Conservation (phyloP, 2,797 vertebrate species). For the Leucoraja ocellata region DNA sequence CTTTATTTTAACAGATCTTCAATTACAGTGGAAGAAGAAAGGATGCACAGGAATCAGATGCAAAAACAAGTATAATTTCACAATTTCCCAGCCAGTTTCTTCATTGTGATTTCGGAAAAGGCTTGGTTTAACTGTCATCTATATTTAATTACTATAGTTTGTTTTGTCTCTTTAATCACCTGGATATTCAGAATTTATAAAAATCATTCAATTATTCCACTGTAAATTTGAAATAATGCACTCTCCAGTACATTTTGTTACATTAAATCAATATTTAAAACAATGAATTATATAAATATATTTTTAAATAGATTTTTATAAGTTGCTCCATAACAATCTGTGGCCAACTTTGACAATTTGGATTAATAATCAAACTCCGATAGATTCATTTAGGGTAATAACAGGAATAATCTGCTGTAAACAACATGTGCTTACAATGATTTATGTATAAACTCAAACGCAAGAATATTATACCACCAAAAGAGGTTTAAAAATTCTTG, state of each 20-base stretch:
- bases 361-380: background rate
- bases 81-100: slow-evolving; percentile 1
- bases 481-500: background rate
- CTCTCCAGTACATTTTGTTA: background rate
- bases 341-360: slow-evolving; percentile 26
- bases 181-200: background rate
- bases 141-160: background rate
- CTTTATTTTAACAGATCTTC: background rate
- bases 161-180: slow-evolving; percentile 5
- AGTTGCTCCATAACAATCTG: background rate
- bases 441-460: slow-evolving; percentile 3
- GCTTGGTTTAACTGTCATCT: background rate
- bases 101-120: background rate
- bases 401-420: slow-evolving; percentile 27
- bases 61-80: background rate
- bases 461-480: background rate
- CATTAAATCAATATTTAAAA: slow-evolving; percentile 24
- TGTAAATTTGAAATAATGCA: background rate
- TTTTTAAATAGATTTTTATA: slow-evolving; percentile 18
- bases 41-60: background rate
- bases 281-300: slow-evolving; percentile 13
- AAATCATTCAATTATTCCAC: slow-evolving; percentile 3
- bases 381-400: slow-evolving; percentile 14
- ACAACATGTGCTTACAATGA: slow-evolving; percentile 8
- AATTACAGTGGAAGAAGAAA: background rate